Conservation (phyloP, 2,113 vertebrate genomes). For the Panthera uncia region DNA sequence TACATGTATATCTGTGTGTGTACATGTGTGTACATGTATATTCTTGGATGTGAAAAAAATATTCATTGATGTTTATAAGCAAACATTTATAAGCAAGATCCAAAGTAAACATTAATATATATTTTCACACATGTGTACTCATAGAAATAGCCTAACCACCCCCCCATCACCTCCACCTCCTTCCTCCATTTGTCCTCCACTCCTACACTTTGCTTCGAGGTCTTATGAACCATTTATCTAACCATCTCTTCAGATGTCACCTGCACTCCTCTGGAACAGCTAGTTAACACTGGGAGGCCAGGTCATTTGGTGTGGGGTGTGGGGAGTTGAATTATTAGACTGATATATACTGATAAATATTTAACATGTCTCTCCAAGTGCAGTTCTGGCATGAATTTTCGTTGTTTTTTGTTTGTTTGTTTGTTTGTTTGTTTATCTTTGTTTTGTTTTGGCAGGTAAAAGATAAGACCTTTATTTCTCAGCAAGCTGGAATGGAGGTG, state of each 20-base stretch:
- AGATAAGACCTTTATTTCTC: slow-evolving; percentile 84
- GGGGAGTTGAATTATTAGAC: background rate
- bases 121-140: background rate
- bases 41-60: background rate
- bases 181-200: background rate
- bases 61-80: background rate
- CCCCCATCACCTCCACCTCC: background rate
- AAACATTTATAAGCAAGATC: background rate
- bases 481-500: slow-evolving; percentile 70
- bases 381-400: background rate
- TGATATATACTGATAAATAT: background rate
- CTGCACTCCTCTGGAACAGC: background rate
- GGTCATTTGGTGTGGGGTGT: background rate
- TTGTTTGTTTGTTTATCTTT: no score
- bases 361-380: background rate
- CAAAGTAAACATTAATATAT: background rate
- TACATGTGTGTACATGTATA: background rate
- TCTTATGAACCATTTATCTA: background rate
- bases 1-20: background rate
- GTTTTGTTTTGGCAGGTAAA: slow-evolving; percentile 74
- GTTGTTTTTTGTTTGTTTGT: no score
- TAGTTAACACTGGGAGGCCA: background rate
- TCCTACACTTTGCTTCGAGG: background rate
- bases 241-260: background rate
- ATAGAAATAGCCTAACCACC: background rate